Evolutionary conservation across 1,140 invertebrate species (phyloP).

Genomic region (Pteromalus puparum): DNA sequence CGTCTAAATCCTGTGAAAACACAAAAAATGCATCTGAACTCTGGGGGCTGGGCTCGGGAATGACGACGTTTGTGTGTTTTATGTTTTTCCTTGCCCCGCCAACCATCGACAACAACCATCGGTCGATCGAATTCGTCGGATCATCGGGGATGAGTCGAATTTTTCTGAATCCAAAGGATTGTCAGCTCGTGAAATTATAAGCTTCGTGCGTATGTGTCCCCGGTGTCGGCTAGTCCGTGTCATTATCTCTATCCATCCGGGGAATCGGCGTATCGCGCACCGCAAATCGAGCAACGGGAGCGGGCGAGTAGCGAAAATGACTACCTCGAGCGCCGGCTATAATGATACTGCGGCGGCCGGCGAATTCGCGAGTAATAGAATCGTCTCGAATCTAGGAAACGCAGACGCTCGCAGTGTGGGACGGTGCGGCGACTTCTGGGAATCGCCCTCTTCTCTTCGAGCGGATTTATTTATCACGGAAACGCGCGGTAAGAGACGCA

Average conservation of each 20-base stretch:
- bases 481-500: too few species aligned
- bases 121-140: too few species aligned
- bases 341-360: constrained; percentile 28
- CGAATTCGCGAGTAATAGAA: constrained; percentile 33
- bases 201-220: too few species aligned
- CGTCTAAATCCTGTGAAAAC: constrained; percentile 33
- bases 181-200: too few species aligned
- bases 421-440: background rate
- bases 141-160: background rate
- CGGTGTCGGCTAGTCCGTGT: too few species aligned
- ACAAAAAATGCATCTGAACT: background rate
- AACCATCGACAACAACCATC: too few species aligned
- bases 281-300: constrained; percentile 11
- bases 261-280: constrained; percentile 15
- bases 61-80: background rate
- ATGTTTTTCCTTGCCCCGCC: too few species aligned
- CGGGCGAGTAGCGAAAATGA: constrained; percentile 48
- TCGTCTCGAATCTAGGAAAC: constrained; percentile 16
- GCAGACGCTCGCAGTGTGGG: background rate
- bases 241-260: constrained; percentile 31
- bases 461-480: too few species aligned
- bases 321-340: constrained; percentile 31
- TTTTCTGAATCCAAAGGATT: background rate
- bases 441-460: too few species aligned
- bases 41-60: background rate